Evolutionary conservation across 2,113 vertebrate species (phyloP).

Genomic region (Epinephelus lanceolatus): DNA sequence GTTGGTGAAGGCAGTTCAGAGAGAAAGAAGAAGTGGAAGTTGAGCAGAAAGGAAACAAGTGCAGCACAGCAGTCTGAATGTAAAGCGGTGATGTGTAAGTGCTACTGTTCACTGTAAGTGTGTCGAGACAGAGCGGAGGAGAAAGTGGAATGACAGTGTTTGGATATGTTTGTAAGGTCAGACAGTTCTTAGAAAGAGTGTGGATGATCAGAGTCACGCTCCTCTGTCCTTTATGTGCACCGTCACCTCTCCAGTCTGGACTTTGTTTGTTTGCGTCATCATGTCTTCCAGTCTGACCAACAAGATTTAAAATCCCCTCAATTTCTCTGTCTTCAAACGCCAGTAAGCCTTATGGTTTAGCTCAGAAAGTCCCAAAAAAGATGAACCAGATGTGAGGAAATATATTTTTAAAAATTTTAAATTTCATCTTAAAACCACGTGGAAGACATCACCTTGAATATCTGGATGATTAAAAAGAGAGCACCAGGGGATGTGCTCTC

Average conservation of each 20-base stretch:
- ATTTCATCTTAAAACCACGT: conserved; percentile 23
- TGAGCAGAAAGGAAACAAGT: conserved; percentile 50
- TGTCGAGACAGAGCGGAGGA: not conserved
- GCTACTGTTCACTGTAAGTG: conserved; percentile 42
- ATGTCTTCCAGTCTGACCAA: conserved; percentile 75
- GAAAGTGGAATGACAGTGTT: not conserved
- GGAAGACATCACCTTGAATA: conserved; percentile 31
- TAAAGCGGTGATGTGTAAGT: conserved; percentile 23
- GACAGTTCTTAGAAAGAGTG: not conserved
- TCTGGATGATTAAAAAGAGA: conserved; percentile 28
- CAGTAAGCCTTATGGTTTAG: conserved; percentile 70
- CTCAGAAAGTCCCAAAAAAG: conserved; percentile 18
- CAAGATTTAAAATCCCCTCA: conserved; percentile 43
- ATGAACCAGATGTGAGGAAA: conserved; percentile 25
- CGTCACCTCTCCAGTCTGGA: conserved; percentile 50
- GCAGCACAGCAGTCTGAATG: conserved; percentile 52
- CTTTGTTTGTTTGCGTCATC: conserved; percentile 59
- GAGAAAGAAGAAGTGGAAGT: conserved; percentile 63
- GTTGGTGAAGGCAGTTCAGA: conserved; percentile 21
- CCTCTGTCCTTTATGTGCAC: conserved; percentile 39
- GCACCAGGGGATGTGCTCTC: conserved; percentile 46
- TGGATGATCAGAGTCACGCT: not conserved
- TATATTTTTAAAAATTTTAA: conserved; percentile 33
- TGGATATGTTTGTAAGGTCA: not conserved
- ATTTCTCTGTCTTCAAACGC: conserved; percentile 56